phyloP scores from a whole-genome alignment of 2,888 invertebrate species.

The Gnatocerus cornutus region DNA sequence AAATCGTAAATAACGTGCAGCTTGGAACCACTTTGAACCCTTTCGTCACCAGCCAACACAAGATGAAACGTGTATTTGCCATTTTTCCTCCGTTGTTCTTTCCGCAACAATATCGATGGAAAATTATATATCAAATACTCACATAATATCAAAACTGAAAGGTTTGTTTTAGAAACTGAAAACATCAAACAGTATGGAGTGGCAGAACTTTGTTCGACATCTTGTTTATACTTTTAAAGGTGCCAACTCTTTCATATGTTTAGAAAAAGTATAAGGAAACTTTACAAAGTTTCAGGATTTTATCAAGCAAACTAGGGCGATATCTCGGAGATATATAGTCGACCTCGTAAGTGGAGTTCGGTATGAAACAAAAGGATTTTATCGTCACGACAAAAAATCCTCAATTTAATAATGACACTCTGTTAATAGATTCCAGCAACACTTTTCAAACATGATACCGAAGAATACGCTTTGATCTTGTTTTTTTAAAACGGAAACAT shows the following conservation, averaged over 20 bases:
- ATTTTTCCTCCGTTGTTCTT: conserved; percentile 4
- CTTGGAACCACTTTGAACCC: conserved; percentile 31
- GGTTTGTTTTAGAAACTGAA: conserved; percentile 31
- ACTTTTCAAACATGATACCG: background rate
- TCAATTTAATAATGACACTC: too few relatives aligned
- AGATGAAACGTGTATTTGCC: conserved; percentile 23
- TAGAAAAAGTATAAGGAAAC: conserved; percentile 42
- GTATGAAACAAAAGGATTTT: background rate
- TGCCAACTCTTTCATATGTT: conserved; percentile 42
- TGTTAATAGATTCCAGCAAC: too few relatives aligned
- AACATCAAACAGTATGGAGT: conserved; percentile 29
- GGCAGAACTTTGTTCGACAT: conserved; percentile 42
- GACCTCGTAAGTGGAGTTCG: conserved; percentile 3
- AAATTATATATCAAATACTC: conserved; percentile 27
- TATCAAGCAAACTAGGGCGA: conserved; percentile 32
- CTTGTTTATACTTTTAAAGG: conserved; percentile 48
- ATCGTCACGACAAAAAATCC: background rate
- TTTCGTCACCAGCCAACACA: conserved; percentile 22
- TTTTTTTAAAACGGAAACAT: conserved; percentile 14
- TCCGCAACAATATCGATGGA: background rate
- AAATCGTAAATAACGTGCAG: conserved; percentile 41
- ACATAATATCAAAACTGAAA: conserved; percentile 19
- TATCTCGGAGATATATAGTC: conserved; percentile 30
- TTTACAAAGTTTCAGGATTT: conserved; percentile 37
- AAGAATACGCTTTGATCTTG: conserved; percentile 4